Base-by-base conservation (phyloP, 2,888 invertebrate genomes). In the Arctia plantaginis region DNA sequence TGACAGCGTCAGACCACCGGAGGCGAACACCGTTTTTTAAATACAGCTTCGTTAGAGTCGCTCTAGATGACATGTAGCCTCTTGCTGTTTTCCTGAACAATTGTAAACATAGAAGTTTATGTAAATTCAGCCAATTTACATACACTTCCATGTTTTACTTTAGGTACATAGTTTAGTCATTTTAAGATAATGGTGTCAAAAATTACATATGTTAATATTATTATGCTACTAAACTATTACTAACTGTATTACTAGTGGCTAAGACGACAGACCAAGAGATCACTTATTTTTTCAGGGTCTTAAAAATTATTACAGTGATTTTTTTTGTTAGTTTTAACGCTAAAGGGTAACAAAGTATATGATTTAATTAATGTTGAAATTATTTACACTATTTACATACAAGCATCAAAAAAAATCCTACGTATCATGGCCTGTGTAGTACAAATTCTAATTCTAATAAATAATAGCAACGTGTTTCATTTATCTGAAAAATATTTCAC, bases 1-100 rank as follows among this genome's bases (percentile, higher is more conserved):
- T 90, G 91, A 91, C 92, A 90, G 89, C 85, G 80, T 72, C 85
- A 82, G 94, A 93, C 94, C 94, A 94, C 95, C 94, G 90, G 92
- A 88, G 91, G 87, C 84, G 94, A 84, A 83, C 78, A 78, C 78
- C 75, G 90, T 94, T 95, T 95, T 94, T 94, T 94, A 90, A 92
- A 89, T 85, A 88, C 85, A 87, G 89, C 91, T 90, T 93, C 93
- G 92, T 93, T 93, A 93, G 88, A 87, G 88, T 82, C 85, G 88
- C 88, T 89, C 86, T 90, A 88, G 90, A 88, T 90, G 92, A 91
- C 91, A 90, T 89, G 89, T 81, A 87, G 85, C 85, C 84, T 84
- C 84, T 85, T 83, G 76, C 76, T 81, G 80, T 86, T 88, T 85
- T 87, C 85, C 84, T 85, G 81, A 81, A 84, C 81, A 79, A 83